Evolutionary conservation across 2,888 invertebrate species (phyloP), one percentile per base, ranked within the genome.

Genomic region (Rhorus exstirpatorius): DNA sequence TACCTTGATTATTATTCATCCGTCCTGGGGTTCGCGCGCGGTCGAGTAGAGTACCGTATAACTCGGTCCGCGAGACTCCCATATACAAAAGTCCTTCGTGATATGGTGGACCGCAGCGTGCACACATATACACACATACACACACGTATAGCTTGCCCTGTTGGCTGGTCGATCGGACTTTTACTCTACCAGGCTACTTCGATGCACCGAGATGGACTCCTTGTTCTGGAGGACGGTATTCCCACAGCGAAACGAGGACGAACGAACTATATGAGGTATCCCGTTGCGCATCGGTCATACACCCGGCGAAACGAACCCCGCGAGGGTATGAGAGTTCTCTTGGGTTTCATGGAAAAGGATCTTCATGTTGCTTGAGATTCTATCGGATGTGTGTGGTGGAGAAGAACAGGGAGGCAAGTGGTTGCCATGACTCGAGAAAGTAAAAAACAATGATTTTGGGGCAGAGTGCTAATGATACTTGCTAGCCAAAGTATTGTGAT

Each of bases 1-100:
- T 87, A 87, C 86, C 86, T 88, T 88, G 87, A 90, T 90, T 89
- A 90, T 89, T 89, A 87, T 87, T 83, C 86, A 86, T 85, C 83
- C 85, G 83, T 83, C 84, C 83, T 44, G 75, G 70, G 79, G 81
- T 82, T 79, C 60, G 76, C 79, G 77, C 72, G 60, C 58, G 12
- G 61, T 60, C 68, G 63, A 71, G 75, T 78, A 72, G 76, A 31
- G 80, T 70, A 68, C 70, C 53, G 77, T 67, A 74, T 67, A 70
- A 58, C 51, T 63, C 35, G 21, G 72, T 60, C 55, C 78, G 53
- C 60, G 26, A 76, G 68, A 49, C 70, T 65, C 77, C 49, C 67
- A 70, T 65, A 78, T 68, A 60, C 77, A 65, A 75, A 38, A 78
- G 70, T 81, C 65, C 70, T 77, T 85, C 83, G 71, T 63, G 72